Evolutionary conservation across 1,140 invertebrate genomes (phyloP).

Genomic region (Achatina immaculata): DNA sequence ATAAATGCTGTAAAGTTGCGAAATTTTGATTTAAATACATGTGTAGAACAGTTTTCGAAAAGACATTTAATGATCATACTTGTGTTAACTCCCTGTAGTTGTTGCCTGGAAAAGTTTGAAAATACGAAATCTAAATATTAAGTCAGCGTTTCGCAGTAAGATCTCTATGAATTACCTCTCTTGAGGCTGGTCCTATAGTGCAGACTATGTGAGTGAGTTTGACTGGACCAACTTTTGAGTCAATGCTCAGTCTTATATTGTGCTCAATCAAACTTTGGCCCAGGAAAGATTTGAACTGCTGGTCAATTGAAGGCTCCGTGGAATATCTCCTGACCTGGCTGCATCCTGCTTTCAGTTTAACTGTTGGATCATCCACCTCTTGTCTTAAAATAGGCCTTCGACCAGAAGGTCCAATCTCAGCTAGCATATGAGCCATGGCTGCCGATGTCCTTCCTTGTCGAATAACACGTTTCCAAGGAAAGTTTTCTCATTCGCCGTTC

Average conservation of each 20-base stretch:
- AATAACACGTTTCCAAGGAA: background rate
- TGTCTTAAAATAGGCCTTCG: background rate
- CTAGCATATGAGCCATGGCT: slow-evolving; percentile 35
- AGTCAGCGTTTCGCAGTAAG: too few species aligned
- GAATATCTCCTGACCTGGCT: background rate
- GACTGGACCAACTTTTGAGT: slow-evolving; percentile 73
- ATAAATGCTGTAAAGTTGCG: too few species aligned
- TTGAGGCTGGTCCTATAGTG: slow-evolving; percentile 95
- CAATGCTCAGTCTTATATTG: slow-evolving; percentile 91
- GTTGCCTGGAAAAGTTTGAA: too few species aligned
- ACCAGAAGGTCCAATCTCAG: background rate
- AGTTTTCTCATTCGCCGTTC: background rate
- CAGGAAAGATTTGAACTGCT: slow-evolving; percentile 47
- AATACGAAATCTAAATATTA: too few species aligned
- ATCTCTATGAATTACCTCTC: slow-evolving; percentile 74
- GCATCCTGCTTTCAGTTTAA: background rate
- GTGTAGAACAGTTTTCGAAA: too few species aligned
- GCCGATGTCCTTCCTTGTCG: background rate
- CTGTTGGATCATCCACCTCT: background rate
- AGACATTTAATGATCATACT: too few species aligned
- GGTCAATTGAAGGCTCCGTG: background rate
- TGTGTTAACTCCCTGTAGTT: too few species aligned
- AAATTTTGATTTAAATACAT: too few species aligned
- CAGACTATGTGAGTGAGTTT: slow-evolving; percentile 95
- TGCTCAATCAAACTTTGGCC: slow-evolving; percentile 84